These are phyloP conservation scores for Ischnura elegans DNA, from an alignment of 2,888 invertebrate genomes.

Conservation along the genomic window DNA sequence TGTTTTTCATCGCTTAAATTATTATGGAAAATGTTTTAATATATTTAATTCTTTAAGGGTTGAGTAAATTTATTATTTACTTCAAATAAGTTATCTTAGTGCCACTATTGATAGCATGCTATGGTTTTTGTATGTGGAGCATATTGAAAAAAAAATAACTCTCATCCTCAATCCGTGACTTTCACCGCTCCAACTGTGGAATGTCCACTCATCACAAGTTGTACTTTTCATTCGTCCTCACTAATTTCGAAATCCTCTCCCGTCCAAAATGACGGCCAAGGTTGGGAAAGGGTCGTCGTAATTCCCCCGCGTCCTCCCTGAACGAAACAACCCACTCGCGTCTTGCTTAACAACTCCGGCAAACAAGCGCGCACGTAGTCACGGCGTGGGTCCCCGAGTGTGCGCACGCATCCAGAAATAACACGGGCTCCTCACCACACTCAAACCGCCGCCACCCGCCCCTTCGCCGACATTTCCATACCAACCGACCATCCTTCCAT, in stretches of 20 bases:
- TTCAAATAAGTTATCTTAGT: too few relatives aligned
- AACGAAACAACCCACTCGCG: neutral
- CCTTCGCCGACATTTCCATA: neutral
- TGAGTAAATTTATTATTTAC: too few relatives aligned
- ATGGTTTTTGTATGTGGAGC: neutral
- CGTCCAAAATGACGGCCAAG: neutral
- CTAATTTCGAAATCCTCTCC: neutral
- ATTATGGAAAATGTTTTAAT: too few relatives aligned
- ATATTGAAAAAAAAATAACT: too few relatives aligned
- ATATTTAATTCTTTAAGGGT: too few relatives aligned
- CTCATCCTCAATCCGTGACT: neutral
- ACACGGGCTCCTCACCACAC: neutral
- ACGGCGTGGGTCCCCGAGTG: neutral
- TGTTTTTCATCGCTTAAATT: too few relatives aligned
- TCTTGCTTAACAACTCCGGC: neutral
- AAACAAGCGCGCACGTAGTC: slow-evolving; percentile 12
- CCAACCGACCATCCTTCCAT: neutral
- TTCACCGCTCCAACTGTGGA: neutral
- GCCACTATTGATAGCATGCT: too few relatives aligned
- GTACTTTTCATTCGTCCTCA: neutral
- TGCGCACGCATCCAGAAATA: neutral
- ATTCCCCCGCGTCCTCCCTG: neutral
- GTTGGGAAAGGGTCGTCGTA: neutral
- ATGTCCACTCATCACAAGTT: neutral
- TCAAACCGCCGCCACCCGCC: neutral